phyloP scores from a whole-genome alignment of 2,797 vertebrate species.

The Echiichthys vipera region DNA sequence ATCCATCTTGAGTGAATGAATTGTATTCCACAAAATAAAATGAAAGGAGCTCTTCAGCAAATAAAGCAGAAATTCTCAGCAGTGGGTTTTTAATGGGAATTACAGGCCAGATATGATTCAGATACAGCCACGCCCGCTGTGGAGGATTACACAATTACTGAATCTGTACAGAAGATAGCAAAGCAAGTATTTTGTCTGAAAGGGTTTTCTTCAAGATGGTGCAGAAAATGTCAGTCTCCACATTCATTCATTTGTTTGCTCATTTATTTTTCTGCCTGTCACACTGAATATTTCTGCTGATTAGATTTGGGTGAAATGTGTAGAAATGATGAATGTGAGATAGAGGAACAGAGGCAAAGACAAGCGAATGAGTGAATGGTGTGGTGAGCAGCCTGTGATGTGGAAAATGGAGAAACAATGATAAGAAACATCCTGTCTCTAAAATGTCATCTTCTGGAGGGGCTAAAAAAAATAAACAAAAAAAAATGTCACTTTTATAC shows the following conservation, averaged over 20 bases:
- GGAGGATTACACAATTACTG: slow-evolving; percentile 33
- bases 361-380: slow-evolving; percentile 25
- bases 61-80: slow-evolving; percentile 26
- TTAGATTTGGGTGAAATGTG: slow-evolving; percentile 51
- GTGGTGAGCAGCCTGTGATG: slow-evolving; percentile 54
- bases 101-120: slow-evolving; percentile 39
- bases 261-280: slow-evolving; percentile 54
- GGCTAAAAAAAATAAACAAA: neutral
- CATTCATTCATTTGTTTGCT: slow-evolving; percentile 37
- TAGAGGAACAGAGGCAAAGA: slow-evolving; percentile 13
- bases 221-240: slow-evolving; percentile 17
- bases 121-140: slow-evolving; percentile 7
- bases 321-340: slow-evolving; percentile 42
- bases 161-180: slow-evolving; percentile 27
- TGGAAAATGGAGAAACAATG: slow-evolving; percentile 54
- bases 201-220: slow-evolving; percentile 25
- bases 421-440: slow-evolving; percentile 26
- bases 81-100: slow-evolving; percentile 35
- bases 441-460: slow-evolving; percentile 13
- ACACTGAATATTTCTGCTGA: slow-evolving; percentile 46
- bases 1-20: slow-evolving; percentile 18
- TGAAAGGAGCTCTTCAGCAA: slow-evolving; percentile 20
- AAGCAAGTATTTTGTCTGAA: neutral
- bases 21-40: slow-evolving; percentile 25
- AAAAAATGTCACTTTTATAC: neutral